These are phyloP conservation scores for Nebria brevicollis DNA, from an alignment of 2,888 invertebrate genomes.

Conservation along the genomic window DNA sequence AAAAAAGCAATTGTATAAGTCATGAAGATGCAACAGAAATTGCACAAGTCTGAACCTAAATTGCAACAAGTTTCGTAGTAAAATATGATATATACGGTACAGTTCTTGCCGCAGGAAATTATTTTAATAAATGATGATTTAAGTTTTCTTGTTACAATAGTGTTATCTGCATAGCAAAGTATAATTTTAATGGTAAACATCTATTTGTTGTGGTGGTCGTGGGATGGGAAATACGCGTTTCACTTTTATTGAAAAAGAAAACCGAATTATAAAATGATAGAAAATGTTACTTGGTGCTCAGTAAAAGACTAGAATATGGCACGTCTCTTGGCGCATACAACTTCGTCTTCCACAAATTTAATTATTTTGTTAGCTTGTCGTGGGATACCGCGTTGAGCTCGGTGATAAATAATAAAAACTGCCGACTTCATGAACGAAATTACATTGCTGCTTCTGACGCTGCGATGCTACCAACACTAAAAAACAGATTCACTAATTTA, in stretches of 20 bases:
- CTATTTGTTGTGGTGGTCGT: neutral
- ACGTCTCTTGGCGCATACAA: neutral
- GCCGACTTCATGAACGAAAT: conserved; percentile 20
- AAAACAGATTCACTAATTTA: conserved; percentile 22
- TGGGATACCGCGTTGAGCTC: conserved; percentile 16
- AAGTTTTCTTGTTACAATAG: neutral
- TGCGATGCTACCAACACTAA: neutral
- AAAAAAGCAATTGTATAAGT: too few species aligned
- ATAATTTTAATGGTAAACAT: neutral
- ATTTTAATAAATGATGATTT: neutral
- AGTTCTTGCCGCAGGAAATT: too few species aligned
- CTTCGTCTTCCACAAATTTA: conserved; percentile 15
- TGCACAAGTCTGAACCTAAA: too few species aligned
- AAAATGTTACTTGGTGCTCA: neutral
- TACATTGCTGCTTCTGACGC: conserved; percentile 15
- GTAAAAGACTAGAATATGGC: neutral
- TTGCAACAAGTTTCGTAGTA: too few species aligned
- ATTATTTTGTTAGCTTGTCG: conserved; percentile 18
- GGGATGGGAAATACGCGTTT: neutral
- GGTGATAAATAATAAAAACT: conserved; percentile 22
- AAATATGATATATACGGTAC: too few species aligned
- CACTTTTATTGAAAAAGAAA: neutral
- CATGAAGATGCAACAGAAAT: too few species aligned
- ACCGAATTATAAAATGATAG: neutral
- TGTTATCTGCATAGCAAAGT: neutral